These are phyloP conservation scores for Bombus huntii DNA, from an alignment of 1,140 invertebrate species.

Conservation along the genomic window DNA sequence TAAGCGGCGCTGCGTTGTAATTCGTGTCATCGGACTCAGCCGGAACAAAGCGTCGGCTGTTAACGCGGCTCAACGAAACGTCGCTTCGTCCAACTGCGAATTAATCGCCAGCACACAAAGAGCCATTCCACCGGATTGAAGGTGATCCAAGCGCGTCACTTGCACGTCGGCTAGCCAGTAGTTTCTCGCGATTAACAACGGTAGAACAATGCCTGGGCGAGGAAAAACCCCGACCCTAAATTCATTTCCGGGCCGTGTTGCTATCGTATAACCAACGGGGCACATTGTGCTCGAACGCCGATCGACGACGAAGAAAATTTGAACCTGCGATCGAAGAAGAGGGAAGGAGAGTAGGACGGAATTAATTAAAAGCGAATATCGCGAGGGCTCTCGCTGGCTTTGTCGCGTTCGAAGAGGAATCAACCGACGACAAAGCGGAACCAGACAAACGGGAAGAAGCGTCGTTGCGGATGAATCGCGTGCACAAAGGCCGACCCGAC, in stretches of 20 bases:
- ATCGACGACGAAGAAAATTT: constrained; percentile 9
- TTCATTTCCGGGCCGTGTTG: neutral
- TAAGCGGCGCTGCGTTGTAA: constrained; percentile 9
- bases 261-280: neutral
- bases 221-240: neutral
- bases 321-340: neutral
- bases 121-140: constrained; percentile 3
- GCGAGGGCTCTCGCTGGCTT: neutral
- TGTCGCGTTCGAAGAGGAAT: constrained; percentile 45
- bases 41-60: neutral
- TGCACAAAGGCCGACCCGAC: constrained; percentile 56
- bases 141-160: constrained; percentile 6
- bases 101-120: constrained; percentile 23
- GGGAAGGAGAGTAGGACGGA: neutral
- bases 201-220: neutral
- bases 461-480: constrained; percentile 53
- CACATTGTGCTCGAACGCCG: neutral
- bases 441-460: constrained; percentile 40
- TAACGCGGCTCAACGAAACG: constrained; percentile 7
- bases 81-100: constrained; percentile 14
- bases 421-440: constrained; percentile 41
- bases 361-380: constrained; percentile 55
- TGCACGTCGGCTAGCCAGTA: neutral
- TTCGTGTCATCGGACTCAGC: constrained; percentile 21
- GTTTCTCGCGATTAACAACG: neutral